Conservation (phyloP, 2,113 vertebrate genomes). For the Platycercus adscitus region DNA sequence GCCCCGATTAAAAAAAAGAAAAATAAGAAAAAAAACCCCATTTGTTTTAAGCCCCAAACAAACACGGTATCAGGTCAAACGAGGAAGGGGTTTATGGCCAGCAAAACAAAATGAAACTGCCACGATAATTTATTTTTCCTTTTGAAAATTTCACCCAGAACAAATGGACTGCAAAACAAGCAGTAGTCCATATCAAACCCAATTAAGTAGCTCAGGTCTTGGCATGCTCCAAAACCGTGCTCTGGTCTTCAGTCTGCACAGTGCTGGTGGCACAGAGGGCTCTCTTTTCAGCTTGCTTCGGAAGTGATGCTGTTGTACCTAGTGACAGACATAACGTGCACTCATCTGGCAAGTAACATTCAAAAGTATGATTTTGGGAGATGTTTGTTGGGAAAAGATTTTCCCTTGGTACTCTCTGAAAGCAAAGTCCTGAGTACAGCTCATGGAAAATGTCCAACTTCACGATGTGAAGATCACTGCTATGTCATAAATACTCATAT, state of each 20-base stretch:
- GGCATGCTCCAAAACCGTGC: background rate
- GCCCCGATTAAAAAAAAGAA: background rate
- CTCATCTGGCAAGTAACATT: background rate
- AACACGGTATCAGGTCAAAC: background rate
- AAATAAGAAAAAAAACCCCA: fast-evolving
- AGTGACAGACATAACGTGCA: fast-evolving
- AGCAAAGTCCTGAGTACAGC: too few species aligned
- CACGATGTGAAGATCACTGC: background rate
- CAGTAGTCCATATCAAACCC: background rate
- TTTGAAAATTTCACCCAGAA: background rate
- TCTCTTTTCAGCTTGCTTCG: too few species aligned
- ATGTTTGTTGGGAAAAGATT: background rate
- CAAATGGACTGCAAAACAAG: background rate
- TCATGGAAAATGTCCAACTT: fast-evolving
- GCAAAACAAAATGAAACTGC: background rate
- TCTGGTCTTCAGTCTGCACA: background rate
- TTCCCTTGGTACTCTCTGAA: background rate
- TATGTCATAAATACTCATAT: fast-evolving
- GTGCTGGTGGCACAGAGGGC: background rate
- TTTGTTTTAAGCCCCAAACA: background rate
- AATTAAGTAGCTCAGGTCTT: background rate
- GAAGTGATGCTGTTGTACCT: background rate
- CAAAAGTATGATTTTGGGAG: background rate
- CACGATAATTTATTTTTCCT: background rate
- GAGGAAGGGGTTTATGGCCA: background rate